A percentile compares a stretch with the other conserved stretches of the same genome.
Evolutionary conservation across 2,888 invertebrate species (phyloP).

Genomic region (Herminia tarsipennalis): DNA sequence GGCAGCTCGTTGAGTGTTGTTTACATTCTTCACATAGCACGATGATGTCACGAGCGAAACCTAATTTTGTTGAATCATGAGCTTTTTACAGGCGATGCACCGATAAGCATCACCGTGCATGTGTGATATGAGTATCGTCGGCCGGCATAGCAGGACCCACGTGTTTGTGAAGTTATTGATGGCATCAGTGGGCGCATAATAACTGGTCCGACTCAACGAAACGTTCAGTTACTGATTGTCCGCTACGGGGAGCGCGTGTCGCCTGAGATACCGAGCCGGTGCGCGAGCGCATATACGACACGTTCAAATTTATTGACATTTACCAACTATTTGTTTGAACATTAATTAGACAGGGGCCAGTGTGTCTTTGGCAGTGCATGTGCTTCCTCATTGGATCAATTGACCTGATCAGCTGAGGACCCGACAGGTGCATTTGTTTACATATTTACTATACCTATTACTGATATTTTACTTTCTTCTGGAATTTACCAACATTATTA

Average conservation of each 20-base stretch:
- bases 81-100: slow-evolving; percentile 80
- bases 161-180: slow-evolving; percentile 79
- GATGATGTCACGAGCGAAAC: slow-evolving; percentile 78
- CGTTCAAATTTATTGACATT: slow-evolving; percentile 54
- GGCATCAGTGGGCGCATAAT: slow-evolving; percentile 82
- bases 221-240: slow-evolving; percentile 80
- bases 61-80: slow-evolving; percentile 81
- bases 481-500: slow-evolving; percentile 24
- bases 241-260: slow-evolving; percentile 75
- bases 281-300: slow-evolving; percentile 75
- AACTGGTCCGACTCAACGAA: slow-evolving; percentile 73
- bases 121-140: slow-evolving; percentile 62
- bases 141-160: slow-evolving; percentile 68
- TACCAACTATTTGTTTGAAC: slow-evolving; percentile 52
- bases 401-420: slow-evolving; percentile 63
- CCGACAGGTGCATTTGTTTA: slow-evolving; percentile 80
- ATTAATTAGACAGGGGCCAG: slow-evolving; percentile 54
- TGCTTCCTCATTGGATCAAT: slow-evolving; percentile 61
- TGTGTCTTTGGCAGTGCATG: slow-evolving; percentile 68
- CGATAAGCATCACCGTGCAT: slow-evolving; percentile 74
- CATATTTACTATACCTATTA: slow-evolving; percentile 49
- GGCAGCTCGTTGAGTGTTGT: slow-evolving; percentile 47
- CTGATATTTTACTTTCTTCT: slow-evolving; percentile 46
- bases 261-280: slow-evolving; percentile 56
- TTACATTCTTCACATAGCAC: slow-evolving; percentile 66